Conservation (phyloP, 2,113 vertebrate species). For the Apodemus speciosus region DNA sequence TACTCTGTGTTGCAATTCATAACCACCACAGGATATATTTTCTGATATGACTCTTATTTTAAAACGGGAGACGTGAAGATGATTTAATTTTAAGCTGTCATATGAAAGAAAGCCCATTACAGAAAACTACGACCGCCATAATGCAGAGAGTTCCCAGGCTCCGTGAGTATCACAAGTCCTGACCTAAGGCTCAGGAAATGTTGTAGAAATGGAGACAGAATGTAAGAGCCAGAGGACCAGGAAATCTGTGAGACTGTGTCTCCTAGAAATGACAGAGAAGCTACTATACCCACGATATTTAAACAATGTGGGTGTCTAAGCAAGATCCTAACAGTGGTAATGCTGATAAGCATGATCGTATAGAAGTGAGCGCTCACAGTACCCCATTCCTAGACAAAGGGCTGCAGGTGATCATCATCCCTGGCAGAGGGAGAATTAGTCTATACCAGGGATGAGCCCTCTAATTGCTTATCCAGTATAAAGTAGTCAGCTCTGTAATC, state of each 20-base stretch:
- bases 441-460: background rate
- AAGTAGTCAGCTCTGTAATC: background rate
- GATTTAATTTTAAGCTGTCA: background rate
- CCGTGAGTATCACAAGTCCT: background rate
- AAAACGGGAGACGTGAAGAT: slow-evolving; percentile 4
- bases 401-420: background rate
- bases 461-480: background rate
- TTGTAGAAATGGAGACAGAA: background rate
- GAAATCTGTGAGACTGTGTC: background rate
- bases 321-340: background rate
- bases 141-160: background rate
- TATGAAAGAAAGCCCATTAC: background rate
- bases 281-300: background rate
- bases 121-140: background rate
- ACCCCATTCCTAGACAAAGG: background rate
- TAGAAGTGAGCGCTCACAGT: background rate
- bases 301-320: background rate
- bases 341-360: background rate
- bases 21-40: background rate
- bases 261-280: background rate
- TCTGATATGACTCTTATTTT: slow-evolving; percentile 4
- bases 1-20: slow-evolving; percentile 26
- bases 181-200: background rate
- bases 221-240: background rate
- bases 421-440: background rate